These are phyloP conservation scores for Urocitellus parryii DNA, from an alignment of 2,113 vertebrate species.

Conservation along the genomic window DNA sequence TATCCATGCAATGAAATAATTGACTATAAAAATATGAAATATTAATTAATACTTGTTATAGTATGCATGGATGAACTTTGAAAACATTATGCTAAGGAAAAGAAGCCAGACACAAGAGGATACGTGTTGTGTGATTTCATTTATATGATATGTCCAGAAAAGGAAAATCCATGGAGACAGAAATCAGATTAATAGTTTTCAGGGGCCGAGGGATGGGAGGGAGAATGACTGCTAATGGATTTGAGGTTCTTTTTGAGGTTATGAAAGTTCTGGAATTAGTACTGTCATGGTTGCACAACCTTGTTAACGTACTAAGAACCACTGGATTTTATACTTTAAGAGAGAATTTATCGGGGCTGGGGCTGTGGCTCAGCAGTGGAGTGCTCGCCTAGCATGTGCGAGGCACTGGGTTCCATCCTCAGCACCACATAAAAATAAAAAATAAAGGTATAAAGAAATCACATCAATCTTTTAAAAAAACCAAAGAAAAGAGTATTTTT, in stretches of 20 bases:
- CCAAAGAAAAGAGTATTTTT: too few species aligned
- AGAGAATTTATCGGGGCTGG: neutral
- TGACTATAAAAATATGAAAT: neutral
- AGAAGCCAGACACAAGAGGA: neutral
- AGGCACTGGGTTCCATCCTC: too few species aligned
- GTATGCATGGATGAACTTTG: neutral
- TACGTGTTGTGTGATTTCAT: neutral
- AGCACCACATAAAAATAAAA: too few species aligned
- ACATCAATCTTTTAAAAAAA: too few species aligned
- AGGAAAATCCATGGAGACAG: neutral
- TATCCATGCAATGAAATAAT: neutral
- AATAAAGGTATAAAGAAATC: too few species aligned
- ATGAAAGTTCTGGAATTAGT: conserved; percentile 1
- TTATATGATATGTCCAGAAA: neutral
- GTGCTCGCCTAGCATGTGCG: too few species aligned
- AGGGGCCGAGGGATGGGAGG: neutral
- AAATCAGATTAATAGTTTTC: neutral
- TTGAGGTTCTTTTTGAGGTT: neutral
- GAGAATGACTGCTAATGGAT: neutral
- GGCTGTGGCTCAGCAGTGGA: too few species aligned
- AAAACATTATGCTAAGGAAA: neutral
- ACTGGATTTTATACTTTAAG: neutral
- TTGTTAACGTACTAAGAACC: neutral
- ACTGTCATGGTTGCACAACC: neutral
- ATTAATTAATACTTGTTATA: neutral